Conservation (phyloP, 2,797 vertebrate species). For the Antrozous pallidus region DNA sequence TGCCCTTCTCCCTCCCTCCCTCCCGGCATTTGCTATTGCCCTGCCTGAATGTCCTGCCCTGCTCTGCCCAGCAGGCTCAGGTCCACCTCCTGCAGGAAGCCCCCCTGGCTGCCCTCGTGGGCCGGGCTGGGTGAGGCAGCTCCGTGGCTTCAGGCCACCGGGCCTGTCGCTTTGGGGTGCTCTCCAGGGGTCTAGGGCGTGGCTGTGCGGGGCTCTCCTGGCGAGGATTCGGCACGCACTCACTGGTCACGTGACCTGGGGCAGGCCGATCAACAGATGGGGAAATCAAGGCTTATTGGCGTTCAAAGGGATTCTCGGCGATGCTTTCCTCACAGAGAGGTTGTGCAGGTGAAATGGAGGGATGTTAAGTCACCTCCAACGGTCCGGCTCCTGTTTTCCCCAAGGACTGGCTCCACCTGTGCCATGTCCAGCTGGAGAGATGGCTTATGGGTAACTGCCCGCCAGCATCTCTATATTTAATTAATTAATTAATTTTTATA, state of each 20-base stretch:
- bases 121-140: background rate
- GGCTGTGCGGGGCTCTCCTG: background rate
- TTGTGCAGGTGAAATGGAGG: background rate
- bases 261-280: background rate
- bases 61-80: background rate
- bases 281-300: background rate
- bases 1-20: background rate
- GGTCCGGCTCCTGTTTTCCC: background rate
- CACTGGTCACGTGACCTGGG: background rate
- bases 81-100: background rate
- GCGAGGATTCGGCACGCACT: background rate
- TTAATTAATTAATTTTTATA: too few relatives aligned
- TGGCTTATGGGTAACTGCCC: too few relatives aligned
- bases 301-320: rapidly evolving
- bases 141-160: too few relatives aligned
- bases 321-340: background rate
- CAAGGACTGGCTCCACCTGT: rapidly evolving
- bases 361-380: rapidly evolving
- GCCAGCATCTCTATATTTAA: background rate
- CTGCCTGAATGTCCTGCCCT: background rate
- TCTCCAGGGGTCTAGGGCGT: background rate
- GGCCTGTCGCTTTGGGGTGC: background rate
- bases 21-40: background rate
- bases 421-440: background rate
- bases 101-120: background rate